These are phyloP conservation scores for Bombyx mori DNA, from an alignment of 1,140 invertebrate genomes.

Conservation along the genomic window DNA sequence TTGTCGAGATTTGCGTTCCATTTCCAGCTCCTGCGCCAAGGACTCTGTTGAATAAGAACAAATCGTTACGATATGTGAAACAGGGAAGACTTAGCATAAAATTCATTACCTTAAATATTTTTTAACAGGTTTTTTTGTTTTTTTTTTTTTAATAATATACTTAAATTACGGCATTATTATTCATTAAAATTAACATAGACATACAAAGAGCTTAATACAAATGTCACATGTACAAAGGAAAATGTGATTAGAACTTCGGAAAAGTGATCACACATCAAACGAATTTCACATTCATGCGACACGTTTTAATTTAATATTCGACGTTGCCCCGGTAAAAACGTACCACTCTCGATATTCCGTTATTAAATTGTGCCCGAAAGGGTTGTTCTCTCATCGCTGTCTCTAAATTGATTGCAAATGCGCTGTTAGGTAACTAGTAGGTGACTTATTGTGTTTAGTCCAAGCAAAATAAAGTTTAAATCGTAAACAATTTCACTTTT, in stretches of 20 bases:
- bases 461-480: no score
- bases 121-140: no score
- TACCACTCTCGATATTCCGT: constrained; percentile 32
- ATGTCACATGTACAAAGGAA: constrained; percentile 19
- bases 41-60: constrained; percentile 74
- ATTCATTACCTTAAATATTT: no score
- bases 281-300: constrained; percentile 47
- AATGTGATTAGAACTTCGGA: constrained; percentile 57
- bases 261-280: constrained; percentile 53
- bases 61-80: no score
- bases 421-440: neutral
- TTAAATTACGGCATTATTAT: no score
- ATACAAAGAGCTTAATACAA: no score
- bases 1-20: constrained; percentile 86
- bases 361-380: constrained; percentile 48
- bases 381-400: constrained; percentile 22
- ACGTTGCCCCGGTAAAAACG: constrained; percentile 51
- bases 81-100: no score
- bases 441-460: no score
- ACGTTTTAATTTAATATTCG: constrained; percentile 60
- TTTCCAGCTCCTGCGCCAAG: constrained; percentile 86
- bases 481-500: no score
- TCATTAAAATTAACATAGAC: no score
- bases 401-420: constrained; percentile 5
- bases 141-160: no score